Conservation (phyloP, 2,113 vertebrate species). For the Mus spicilegus region DNA sequence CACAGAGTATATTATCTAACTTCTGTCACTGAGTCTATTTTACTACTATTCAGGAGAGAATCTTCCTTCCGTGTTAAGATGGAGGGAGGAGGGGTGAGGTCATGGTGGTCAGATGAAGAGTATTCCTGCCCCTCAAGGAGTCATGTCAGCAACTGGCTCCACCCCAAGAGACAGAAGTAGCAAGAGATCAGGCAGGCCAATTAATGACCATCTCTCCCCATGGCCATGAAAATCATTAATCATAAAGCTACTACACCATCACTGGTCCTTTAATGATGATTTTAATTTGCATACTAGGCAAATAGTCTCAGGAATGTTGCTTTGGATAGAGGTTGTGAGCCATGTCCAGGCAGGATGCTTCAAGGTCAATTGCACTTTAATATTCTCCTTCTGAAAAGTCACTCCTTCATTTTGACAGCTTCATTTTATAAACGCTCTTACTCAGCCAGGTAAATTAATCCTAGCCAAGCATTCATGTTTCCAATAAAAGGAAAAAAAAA, state of each 20-base stretch:
- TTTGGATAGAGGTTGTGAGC: conserved; percentile 66
- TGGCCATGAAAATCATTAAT: conserved; percentile 71
- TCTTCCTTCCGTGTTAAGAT: conserved; percentile 2
- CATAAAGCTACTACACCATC: conserved; percentile 43
- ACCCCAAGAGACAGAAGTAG: neutral
- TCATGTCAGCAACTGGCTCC: neutral
- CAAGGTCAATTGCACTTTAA: conserved; percentile 76
- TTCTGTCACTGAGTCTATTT: neutral
- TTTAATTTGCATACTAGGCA: conserved; percentile 78
- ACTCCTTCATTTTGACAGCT: conserved; percentile 75
- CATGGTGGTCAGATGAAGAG: neutral
- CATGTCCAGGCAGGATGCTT: conserved; percentile 65
- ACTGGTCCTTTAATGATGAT: conserved; percentile 73
- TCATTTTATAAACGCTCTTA: conserved; percentile 66
- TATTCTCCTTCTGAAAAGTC: conserved; percentile 59
- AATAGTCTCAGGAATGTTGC: conserved; percentile 56
- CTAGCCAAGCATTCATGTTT: conserved; percentile 58
- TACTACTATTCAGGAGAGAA: conserved; percentile 42
- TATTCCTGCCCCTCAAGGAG: neutral
- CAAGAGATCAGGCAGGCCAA: conserved; percentile 59
- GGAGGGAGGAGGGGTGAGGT: neutral
- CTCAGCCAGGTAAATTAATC: conserved; percentile 60
- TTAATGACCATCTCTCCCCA: conserved; percentile 60
- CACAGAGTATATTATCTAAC: neutral
- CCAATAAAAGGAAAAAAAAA: conserved; percentile 45